These are phyloP conservation scores for Solenopsis invicta DNA, from an alignment of 1,140 invertebrate genomes.

Conservation along the genomic window DNA sequence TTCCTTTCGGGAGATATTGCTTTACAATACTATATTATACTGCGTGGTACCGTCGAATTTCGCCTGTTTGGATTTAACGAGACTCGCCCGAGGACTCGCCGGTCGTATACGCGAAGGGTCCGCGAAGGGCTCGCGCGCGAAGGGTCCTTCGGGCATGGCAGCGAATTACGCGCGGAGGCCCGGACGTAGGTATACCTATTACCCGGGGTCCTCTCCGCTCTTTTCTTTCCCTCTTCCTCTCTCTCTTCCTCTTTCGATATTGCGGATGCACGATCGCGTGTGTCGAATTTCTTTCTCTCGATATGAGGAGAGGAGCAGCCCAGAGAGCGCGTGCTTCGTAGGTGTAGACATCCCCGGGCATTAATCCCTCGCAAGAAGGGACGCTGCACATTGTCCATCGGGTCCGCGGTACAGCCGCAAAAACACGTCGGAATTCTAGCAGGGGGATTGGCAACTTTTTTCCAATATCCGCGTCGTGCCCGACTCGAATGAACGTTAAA, in stretches of 20 bases:
- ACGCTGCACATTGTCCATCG: slow-evolving; percentile 64
- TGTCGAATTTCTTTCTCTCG: slow-evolving; percentile 51
- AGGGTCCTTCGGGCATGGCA: slow-evolving; percentile 29
- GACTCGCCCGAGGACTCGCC: slow-evolving; percentile 68
- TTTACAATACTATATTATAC: slow-evolving; percentile 79
- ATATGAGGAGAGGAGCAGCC: slow-evolving; percentile 9
- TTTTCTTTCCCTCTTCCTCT: neutral
- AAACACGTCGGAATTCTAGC: slow-evolving; percentile 76
- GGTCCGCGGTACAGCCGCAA: slow-evolving; percentile 61
- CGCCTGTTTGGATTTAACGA: slow-evolving; percentile 77
- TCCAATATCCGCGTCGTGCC: slow-evolving; percentile 65
- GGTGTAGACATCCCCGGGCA: slow-evolving; percentile 69
- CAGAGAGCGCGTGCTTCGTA: slow-evolving; percentile 68
- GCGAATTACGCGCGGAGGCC: slow-evolving; percentile 42
- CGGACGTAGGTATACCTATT: slow-evolving; percentile 39
- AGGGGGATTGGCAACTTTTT: slow-evolving; percentile 76
- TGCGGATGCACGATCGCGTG: slow-evolving; percentile 37
- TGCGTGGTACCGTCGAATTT: slow-evolving; percentile 76
- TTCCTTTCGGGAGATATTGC: slow-evolving; percentile 77
- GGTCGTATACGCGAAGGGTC: slow-evolving; percentile 19
- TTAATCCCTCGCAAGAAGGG: slow-evolving; percentile 69
- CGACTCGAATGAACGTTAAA: slow-evolving; percentile 72
- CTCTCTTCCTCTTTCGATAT: slow-evolving; percentile 2
- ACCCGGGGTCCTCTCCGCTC: neutral
- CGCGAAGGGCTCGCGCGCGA: slow-evolving; percentile 14